These are phyloP conservation scores for Chrysaora quinquecirrha DNA, from an alignment of 30 jellyfish, hydroid and myxozoan genomes.

Conservation along the genomic window DNA sequence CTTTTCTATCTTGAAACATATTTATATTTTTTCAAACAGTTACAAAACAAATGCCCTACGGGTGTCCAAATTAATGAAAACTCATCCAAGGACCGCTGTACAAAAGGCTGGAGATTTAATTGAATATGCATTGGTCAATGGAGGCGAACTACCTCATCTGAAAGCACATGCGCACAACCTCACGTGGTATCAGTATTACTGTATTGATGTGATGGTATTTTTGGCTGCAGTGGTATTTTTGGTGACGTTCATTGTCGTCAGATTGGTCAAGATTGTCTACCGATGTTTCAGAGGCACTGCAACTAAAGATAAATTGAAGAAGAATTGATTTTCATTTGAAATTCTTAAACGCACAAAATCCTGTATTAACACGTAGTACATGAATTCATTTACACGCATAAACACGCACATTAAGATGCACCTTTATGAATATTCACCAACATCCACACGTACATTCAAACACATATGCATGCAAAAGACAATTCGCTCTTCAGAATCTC, in stretches of 20 bases:
- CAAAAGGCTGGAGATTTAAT: slow-evolving; percentile 25
- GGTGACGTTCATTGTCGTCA: background rate
- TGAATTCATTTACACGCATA: too few species aligned
- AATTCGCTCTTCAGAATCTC: too few species aligned
- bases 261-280: background rate
- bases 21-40: background rate
- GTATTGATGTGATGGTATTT: background rate
- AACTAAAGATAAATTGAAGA: too few species aligned
- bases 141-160: slow-evolving; percentile 64
- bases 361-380: too few species aligned
- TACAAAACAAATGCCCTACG: background rate
- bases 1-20: too few species aligned
- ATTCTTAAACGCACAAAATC: too few species aligned
- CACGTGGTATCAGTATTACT: slow-evolving; percentile 49
- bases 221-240: background rate
- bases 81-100: background rate
- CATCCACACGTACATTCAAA: too few species aligned
- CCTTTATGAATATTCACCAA: too few species aligned
- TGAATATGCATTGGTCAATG: slow-evolving; percentile 43
- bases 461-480: too few species aligned
- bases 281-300: too few species aligned
- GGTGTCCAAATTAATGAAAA: background rate
- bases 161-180: slow-evolving; percentile 36
- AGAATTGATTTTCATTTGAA: too few species aligned
- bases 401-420: too few species aligned